Conservation (phyloP, 2,888 invertebrate genomes). For the Amphipyra berbera region DNA sequence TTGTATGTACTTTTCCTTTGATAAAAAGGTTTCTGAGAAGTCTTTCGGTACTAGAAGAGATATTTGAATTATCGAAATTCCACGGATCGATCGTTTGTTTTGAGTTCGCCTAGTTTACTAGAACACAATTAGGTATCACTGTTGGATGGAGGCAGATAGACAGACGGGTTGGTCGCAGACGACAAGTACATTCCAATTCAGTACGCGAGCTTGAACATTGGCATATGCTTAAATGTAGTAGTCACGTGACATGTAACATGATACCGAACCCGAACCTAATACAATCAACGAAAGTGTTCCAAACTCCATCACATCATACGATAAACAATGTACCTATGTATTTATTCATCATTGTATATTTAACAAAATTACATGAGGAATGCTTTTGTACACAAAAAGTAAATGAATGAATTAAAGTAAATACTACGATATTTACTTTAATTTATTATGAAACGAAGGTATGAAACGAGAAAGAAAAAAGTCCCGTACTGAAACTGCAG, state of each 20-base stretch:
- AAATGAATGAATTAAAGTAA: no score
- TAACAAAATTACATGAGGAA: not conserved
- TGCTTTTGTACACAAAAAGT: not conserved
- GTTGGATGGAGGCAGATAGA: not conserved
- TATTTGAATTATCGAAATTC: constrained; percentile 17
- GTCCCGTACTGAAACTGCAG: no score
- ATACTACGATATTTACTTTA: no score
- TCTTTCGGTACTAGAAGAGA: constrained; percentile 1
- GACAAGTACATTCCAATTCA: constrained; percentile 6
- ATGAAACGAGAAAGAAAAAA: no score
- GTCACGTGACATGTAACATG: constrained; percentile 5
- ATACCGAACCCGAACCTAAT: constrained; percentile 6
- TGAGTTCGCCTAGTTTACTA: constrained; percentile 7
- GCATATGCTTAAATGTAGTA: constrained; percentile 13
- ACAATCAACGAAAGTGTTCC: constrained; percentile 9
- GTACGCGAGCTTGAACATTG: constrained; percentile 7
- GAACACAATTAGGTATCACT: constrained; percentile 26
- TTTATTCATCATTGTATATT: constrained; percentile 3
- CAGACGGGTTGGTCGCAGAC: not conserved
- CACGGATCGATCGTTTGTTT: constrained; percentile 20
- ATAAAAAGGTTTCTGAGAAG: constrained; percentile 1
- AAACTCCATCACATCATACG: not conserved
- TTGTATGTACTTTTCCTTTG: no score
- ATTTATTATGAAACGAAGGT: not conserved
- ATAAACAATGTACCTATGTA: constrained; percentile 6